phyloP scores from a whole-genome alignment of 1,140 invertebrate genomes.

The Phenacoccus solenopsis region DNA sequence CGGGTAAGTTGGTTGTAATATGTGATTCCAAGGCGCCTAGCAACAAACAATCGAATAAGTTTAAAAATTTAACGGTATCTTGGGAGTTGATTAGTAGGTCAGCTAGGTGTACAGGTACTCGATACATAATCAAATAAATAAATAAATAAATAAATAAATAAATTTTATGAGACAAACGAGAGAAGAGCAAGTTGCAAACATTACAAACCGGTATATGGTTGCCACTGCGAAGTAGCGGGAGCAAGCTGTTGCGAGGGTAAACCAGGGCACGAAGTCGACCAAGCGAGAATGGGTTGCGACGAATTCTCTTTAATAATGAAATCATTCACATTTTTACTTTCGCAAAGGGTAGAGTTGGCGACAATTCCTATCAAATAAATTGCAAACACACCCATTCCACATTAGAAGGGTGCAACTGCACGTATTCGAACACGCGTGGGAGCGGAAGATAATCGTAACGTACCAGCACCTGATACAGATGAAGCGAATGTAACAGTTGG shows the following conservation, averaged over 20 bases:
- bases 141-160: no score
- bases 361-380: background rate
- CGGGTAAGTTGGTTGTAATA: constrained; percentile 40
- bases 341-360: background rate
- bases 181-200: no score
- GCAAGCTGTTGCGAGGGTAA: background rate
- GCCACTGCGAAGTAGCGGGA: background rate
- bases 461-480: background rate
- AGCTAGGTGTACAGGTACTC: no score
- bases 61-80: no score
- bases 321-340: background rate
- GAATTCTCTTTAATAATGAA: background rate
- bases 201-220: background rate
- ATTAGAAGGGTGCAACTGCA: background rate
- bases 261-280: background rate
- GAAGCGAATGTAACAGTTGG: background rate
- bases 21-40: constrained; percentile 50
- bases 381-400: background rate
- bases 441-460: no score
- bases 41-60: background rate
- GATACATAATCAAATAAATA: no score
- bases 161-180: no score
- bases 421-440: background rate
- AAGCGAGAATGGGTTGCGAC: background rate
- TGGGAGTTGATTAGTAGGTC: no score